Evolutionary conservation across 2,888 invertebrate genomes (phyloP).

Genomic region (Idaea straminata): DNA sequence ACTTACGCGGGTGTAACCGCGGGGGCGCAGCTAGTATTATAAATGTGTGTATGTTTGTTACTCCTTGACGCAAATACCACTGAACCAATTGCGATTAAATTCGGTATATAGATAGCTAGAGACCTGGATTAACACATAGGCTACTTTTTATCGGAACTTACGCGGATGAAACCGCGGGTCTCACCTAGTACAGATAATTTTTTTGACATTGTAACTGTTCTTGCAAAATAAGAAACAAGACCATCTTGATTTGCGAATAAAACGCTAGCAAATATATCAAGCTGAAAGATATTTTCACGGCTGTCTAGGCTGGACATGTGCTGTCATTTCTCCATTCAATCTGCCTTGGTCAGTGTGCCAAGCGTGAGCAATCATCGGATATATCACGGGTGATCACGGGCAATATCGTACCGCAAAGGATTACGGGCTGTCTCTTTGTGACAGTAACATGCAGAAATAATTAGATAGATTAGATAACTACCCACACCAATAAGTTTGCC

Average conservation of each 20-base stretch:
- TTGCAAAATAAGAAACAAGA: neutral
- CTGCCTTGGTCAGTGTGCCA: conserved; percentile 60
- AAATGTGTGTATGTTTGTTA: too few species aligned
- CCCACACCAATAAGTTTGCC: neutral
- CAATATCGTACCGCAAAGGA: conserved; percentile 24
- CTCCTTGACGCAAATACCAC: too few species aligned
- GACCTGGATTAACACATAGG: too few species aligned
- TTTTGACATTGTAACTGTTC: neutral
- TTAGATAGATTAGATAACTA: neutral
- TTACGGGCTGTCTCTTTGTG: conserved; percentile 18
- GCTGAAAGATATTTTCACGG: conserved; percentile 29
- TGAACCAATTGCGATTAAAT: too few species aligned
- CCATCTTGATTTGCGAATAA: neutral
- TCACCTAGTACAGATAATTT: too few species aligned
- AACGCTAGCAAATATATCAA: conserved; percentile 5
- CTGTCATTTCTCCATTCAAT: conserved; percentile 51
- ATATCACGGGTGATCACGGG: neutral
- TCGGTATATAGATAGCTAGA: too few species aligned
- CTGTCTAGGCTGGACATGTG: conserved; percentile 38
- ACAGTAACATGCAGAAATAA: conserved; percentile 18
- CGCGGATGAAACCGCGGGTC: too few species aligned
- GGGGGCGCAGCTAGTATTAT: too few species aligned
- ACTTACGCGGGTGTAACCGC: too few species aligned
- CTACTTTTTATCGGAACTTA: too few species aligned
- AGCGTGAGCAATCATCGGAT: conserved; percentile 52